Conservation (phyloP, 2,113 vertebrate genomes). For the Platichthys stellatus region DNA sequence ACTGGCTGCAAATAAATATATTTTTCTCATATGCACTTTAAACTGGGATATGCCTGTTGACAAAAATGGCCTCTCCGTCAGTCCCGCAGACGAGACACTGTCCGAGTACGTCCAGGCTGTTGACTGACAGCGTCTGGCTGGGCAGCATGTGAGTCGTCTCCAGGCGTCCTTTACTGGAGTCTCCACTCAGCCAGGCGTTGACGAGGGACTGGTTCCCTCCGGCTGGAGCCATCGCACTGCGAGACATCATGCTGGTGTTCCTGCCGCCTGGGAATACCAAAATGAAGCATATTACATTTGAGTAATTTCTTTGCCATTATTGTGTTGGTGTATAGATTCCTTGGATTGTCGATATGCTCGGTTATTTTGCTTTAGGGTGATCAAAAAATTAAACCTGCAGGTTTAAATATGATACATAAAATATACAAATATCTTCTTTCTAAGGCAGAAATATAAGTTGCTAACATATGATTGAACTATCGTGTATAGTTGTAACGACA, state of each 20-base stretch:
- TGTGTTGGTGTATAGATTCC: neutral
- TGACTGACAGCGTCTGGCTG: slow-evolving; percentile 91
- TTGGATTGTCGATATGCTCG: neutral
- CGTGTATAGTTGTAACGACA: too few species aligned
- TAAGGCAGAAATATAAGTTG: too few species aligned
- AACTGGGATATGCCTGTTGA: slow-evolving; percentile 88
- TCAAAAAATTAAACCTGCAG: too few species aligned
- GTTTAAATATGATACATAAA: neutral
- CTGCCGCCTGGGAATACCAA: slow-evolving; percentile 85
- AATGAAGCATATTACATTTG: neutral
- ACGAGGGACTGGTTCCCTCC: slow-evolving; percentile 86
- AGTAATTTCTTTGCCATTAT: neutral
- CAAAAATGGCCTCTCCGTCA: slow-evolving; percentile 93
- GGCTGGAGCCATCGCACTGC: slow-evolving; percentile 81
- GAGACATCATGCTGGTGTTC: slow-evolving; percentile 86
- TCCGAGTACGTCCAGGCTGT: slow-evolving; percentile 93
- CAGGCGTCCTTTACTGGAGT: slow-evolving; percentile 91
- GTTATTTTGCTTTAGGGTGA: neutral
- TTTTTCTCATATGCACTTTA: slow-evolving; percentile 26
- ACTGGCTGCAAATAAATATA: slow-evolving; percentile 16
- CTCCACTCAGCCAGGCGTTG: slow-evolving; percentile 90
- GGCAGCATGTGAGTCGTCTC: slow-evolving; percentile 95
- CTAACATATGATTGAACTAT: too few species aligned
- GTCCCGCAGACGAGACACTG: slow-evolving; percentile 96
- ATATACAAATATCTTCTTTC: neutral